These are phyloP conservation scores for Felis chaus DNA, from an alignment of 2,113 vertebrate genomes.

Conservation along the genomic window DNA sequence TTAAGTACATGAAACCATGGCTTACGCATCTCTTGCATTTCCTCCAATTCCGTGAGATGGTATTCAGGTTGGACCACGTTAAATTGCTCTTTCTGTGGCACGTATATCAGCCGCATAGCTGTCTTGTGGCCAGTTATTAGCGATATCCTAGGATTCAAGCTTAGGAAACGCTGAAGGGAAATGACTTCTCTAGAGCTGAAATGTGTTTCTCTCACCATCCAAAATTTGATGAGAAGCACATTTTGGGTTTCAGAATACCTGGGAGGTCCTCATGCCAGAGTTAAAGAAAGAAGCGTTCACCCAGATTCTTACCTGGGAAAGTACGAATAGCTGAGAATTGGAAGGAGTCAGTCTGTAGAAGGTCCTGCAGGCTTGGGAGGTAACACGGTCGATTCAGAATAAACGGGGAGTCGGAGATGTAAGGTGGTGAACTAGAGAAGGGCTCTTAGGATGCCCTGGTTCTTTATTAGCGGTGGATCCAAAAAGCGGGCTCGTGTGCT, in stretches of 20 bases:
- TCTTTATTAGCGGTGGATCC: too few relatives aligned
- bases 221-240: not conserved
- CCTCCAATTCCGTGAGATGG: fast-evolving
- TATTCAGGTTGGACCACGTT: not conserved
- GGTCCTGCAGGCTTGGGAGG: not conserved
- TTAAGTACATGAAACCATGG: not conserved
- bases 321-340: not conserved
- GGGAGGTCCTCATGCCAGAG: not conserved
- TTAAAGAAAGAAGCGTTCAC: not conserved
- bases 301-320: not conserved
- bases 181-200: not conserved
- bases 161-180: not conserved
- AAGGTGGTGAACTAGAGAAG: not conserved
- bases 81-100: too few relatives aligned
- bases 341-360: not conserved
- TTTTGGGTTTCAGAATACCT: not conserved
- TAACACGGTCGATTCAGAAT: not conserved
- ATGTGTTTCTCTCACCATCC: not conserved
- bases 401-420: not conserved
- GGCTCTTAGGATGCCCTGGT: fast-evolving
- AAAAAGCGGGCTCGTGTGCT: fast-evolving
- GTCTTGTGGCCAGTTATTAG: not conserved
- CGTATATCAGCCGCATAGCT: fast-evolving
- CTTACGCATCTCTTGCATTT: not conserved
- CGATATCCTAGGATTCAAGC: not conserved